Base-by-base conservation (phyloP, 2,888 invertebrate genomes). In the Laspeyria flexula region DNA sequence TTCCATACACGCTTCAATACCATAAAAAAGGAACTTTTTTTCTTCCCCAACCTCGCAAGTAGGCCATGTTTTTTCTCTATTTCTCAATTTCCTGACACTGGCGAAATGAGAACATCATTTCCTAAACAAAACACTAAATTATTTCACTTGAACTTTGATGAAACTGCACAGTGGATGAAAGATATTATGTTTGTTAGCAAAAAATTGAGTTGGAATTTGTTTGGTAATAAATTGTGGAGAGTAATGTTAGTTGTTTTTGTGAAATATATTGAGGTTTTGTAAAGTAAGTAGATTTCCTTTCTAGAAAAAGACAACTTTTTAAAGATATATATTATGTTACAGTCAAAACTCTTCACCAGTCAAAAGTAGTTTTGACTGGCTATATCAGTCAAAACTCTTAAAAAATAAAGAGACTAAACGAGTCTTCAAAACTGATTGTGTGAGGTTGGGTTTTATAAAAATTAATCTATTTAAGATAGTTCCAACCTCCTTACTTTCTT, bases 31-130 rank as follows among this genome's bases (percentile, higher is more conserved):
- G 37, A 49, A 54, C 37, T 49, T 43, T 37, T 65, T 64, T 37
- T 33, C 15, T 40, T 31, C 30, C 35, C 35, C 35, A 39, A 7
- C 42, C 13, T 23, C 40, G 11, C 38, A 41, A 31, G 3, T 33
- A 16, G 30, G 44, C 34, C 21, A 34, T 23, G 34, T 16, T 18
- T 34, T 53, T 60, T 46, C 35, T 43, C 7, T 43, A 27, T 55
- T 60, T 43, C 61, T 34, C 65, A 65, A 65, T 65, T 61, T 60
- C 46, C 61, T 44, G 21, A 16, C 43, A 35, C 13, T 16, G 21
- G 11, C 16, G 1, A 23, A 18, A 43, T 34, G 43, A 49, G 41
- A 30, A 39, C 16, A 33, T 23, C 43, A 60, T 65, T 47, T 65
- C 46, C 55, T 43, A 50, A 60, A 60, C 39, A 55, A 55, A 29